Evolutionary conservation across 2,113 vertebrate genomes (phyloP).

Genomic region (Phalacrocorax brasilianus): DNA sequence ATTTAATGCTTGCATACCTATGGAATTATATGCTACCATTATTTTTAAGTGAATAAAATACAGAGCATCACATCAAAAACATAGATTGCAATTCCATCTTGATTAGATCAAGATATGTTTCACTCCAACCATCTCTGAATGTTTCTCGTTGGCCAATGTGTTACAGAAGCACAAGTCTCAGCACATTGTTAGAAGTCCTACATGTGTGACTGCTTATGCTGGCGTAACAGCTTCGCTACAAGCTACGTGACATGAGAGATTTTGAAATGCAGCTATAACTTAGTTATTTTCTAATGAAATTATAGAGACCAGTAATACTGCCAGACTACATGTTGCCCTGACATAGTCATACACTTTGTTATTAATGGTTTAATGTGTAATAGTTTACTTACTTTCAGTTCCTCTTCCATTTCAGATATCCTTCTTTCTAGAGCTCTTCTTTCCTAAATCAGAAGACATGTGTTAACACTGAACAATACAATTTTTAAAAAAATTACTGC

Average conservation of each 20-base stretch:
- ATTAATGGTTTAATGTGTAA: background rate
- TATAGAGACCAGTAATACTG: background rate
- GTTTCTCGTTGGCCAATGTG: background rate
- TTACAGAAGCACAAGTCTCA: background rate
- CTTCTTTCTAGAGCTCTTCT: constrained; percentile 99
- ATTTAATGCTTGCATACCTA: background rate
- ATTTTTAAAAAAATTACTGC: background rate
- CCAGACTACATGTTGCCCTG: background rate
- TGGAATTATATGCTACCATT: background rate
- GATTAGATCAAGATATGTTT: background rate
- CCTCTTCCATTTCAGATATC: constrained; percentile 99
- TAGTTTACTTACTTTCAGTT: constrained; percentile 92
- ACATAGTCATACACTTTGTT: background rate
- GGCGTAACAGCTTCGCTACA: background rate
- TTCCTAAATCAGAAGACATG: constrained; percentile 81
- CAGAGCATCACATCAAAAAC: background rate
- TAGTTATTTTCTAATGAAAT: background rate
- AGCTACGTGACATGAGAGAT: background rate
- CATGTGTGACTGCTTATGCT: accelerated
- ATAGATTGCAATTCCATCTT: background rate
- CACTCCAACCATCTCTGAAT: background rate
- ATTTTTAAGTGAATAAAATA: background rate
- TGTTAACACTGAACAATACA: constrained; percentile 35
- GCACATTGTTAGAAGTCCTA: background rate
- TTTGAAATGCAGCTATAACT: background rate